A percentile compares a stretch with the other conserved stretches of the same genome.
These are phyloP conservation scores for Plagodis dolabraria DNA, from an alignment of 2,888 invertebrate species.

Conservation along the genomic window DNA sequence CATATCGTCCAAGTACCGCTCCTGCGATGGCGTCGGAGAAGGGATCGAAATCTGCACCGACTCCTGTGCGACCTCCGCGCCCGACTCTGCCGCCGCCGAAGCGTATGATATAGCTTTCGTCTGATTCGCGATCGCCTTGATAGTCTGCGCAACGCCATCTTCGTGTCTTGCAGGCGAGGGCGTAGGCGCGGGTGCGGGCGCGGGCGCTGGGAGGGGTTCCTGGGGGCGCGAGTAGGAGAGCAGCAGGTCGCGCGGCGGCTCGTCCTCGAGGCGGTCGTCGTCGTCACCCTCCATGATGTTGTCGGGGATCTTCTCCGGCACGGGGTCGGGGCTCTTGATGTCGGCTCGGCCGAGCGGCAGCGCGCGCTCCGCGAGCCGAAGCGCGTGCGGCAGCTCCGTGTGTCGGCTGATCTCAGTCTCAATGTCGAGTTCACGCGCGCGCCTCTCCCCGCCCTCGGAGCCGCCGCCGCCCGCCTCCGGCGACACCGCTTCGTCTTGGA, in stretches of 20 bases:
- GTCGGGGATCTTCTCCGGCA: conserved; percentile 81
- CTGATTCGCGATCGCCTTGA: conserved; percentile 83
- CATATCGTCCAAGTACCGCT: conserved; percentile 86
- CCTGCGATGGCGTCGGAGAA: conserved; percentile 87
- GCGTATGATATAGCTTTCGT: conserved; percentile 73
- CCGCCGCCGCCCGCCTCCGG: conserved; percentile 78
- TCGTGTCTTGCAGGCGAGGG: conserved; percentile 39
- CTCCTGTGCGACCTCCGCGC: conserved; percentile 85
- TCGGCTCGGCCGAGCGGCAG: conserved; percentile 76
- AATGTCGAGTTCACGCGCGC: conserved; percentile 68
- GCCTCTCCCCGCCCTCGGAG: conserved; percentile 45
- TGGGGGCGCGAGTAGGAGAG: conserved; percentile 61
- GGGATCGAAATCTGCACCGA: conserved; percentile 88
- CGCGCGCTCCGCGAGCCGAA: conserved; percentile 70
- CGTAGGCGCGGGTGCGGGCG: conserved; percentile 43
- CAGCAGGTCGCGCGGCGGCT: conserved; percentile 56
- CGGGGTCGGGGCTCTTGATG: conserved; percentile 78
- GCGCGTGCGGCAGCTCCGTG: conserved; percentile 75
- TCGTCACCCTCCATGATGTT: conserved; percentile 80
- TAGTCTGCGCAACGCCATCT: conserved; percentile 57
- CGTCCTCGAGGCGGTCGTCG: conserved; percentile 77
- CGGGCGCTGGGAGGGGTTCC: conserved; percentile 44
- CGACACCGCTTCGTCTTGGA: conserved; percentile 87
- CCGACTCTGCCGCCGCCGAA: conserved; percentile 75
- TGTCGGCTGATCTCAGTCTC: conserved; percentile 81